These are phyloP conservation scores for Paragorgia papillata DNA, from an alignment of 92 coral and sea anemone genomes.

Conservation along the genomic window DNA sequence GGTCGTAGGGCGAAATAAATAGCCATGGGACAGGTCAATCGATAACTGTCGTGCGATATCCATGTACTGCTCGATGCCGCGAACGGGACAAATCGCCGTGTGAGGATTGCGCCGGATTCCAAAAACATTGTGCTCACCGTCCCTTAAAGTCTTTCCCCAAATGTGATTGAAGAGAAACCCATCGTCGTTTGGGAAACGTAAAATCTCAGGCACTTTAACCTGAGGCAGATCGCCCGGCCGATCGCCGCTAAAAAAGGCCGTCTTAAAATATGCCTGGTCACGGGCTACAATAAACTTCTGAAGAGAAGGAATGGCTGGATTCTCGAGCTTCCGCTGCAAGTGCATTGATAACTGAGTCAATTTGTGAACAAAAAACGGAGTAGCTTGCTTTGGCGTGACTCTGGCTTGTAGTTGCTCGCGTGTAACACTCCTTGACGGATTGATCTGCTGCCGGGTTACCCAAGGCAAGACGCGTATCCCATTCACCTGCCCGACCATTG, in stretches of 20 bases:
- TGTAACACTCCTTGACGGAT: slow-evolving; percentile 48
- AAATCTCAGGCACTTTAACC: no score
- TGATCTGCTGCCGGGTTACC: slow-evolving; percentile 65
- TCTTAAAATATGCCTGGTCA: no score
- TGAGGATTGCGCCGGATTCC: slow-evolving; percentile 51
- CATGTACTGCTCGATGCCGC: slow-evolving; percentile 53
- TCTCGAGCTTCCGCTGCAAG: no score
- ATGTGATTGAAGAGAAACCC: slow-evolving; percentile 55
- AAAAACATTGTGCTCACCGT: slow-evolving; percentile 53
- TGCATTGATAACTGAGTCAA: slow-evolving; percentile 14
- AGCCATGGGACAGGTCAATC: slow-evolving; percentile 37
- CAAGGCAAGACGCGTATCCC: slow-evolving; percentile 52
- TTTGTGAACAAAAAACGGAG: slow-evolving; percentile 62
- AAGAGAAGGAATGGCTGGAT: no score
- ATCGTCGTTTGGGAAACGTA: slow-evolving; percentile 56
- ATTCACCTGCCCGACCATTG: slow-evolving; percentile 57
- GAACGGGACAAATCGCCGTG: no score
- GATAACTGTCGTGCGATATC: slow-evolving; percentile 24
- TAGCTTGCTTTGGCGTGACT: slow-evolving; percentile 64
- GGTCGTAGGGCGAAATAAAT: slow-evolving; percentile 53
- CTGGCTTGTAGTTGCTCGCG: no score
- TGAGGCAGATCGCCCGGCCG: no score
- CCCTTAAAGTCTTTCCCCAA: no score
- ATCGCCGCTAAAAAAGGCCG: no score
- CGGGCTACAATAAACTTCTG: no score